phyloP scores from a whole-genome alignment of 2,113 vertebrate species.

The Rhinopomastus cyanomelas region DNA sequence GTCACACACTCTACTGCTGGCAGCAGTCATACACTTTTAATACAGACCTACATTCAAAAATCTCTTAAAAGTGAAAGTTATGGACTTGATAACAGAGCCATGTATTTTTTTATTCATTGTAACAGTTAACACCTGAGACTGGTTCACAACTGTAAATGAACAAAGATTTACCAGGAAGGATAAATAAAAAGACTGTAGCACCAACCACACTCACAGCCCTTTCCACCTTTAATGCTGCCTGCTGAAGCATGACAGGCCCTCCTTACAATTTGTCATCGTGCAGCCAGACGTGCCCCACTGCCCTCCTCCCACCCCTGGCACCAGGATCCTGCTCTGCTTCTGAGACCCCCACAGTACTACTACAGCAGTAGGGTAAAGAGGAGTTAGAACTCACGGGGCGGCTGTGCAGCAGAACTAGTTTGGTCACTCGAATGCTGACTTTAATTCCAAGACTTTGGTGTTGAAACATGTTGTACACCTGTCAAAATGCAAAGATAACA shows the following conservation, averaged over 20 bases:
- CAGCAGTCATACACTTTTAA: neutral
- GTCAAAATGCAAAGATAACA: conserved; percentile 20
- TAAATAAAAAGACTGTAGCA: neutral
- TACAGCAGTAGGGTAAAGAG: neutral
- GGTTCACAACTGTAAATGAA: neutral
- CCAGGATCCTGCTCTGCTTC: neutral
- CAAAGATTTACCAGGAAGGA: neutral
- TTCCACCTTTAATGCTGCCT: neutral
- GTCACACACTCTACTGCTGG: neutral
- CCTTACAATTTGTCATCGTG: neutral
- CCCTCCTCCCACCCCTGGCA: neutral
- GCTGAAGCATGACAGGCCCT: neutral
- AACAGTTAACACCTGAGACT: neutral
- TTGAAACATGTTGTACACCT: conserved; percentile 99
- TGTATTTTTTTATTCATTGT: neutral
- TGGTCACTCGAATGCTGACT: conserved; percentile 91
- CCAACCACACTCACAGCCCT: neutral
- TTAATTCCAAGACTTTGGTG: conserved; percentile 90
- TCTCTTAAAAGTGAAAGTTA: neutral
- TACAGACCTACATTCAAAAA: neutral
- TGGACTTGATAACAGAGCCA: neutral
- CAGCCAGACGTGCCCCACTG: neutral
- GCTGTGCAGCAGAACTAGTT: conserved; percentile 88
- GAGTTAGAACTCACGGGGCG: conserved; percentile 86
- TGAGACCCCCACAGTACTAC: neutral